Evolutionary conservation across 2,888 invertebrate genomes (phyloP), one percentile per base, ranked within the genome.

Genomic region (Drosophila pegasa): DNA sequence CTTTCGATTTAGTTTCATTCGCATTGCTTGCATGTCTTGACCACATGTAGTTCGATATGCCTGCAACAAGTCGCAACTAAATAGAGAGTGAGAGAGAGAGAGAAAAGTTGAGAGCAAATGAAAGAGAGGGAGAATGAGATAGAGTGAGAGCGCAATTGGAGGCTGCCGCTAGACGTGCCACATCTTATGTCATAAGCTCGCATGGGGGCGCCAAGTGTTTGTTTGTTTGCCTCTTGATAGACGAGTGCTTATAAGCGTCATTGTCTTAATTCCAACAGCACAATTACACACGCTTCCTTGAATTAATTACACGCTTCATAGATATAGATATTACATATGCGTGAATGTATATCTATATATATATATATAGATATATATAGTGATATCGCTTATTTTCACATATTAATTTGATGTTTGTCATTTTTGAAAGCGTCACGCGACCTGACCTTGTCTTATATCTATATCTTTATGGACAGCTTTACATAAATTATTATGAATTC

Each of bases 11-110:
- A 80, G 80, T 83, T 84, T 84, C 75, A 70, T 80, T 88, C 88
- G 78, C 78, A 87, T 88, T 88, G 73, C 75, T 80, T 88, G 88
- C 83, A 88, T 88, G 83, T 86, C 87, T 84, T 88, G 88, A 88
- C 83, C 83, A 83, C 82, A 86, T 78, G 86, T 72, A 73, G 86
- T 73, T 79, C 67, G 65, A 82, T 70, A 68, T 66, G 47, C 61
- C 54, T 66, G 52, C 77, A 71, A 67, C 55, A 48, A 55, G 35
- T 31, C 33, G 51, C 56, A 74, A 25, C 38, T 45, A 54, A 54
- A 27, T 43, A 60, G 31, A 33, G 37, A 56, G 27, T 45, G 20
- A 16, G 43, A n/a, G 9, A 31, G 12, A 14, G 20, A 33, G 47
- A 45, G 31, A 20, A 40, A 16, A n/a, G 3, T 25, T 43, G 25